Base-by-base conservation (phyloP, 2,888 invertebrate species). In the Bimastos eiseni region DNA sequence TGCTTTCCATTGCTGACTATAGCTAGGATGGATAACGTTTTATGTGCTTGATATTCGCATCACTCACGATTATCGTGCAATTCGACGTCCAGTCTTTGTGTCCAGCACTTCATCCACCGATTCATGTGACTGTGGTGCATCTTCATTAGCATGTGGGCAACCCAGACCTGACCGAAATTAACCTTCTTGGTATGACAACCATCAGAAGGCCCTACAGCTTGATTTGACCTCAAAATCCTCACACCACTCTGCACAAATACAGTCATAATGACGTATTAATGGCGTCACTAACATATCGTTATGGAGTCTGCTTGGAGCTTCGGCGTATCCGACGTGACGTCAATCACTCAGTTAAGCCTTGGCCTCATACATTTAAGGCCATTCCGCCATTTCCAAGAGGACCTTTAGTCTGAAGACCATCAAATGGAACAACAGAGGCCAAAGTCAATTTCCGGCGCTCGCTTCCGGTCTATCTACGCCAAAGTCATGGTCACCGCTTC, bases 111-210 rank as follows among this genome's bases (percentile, higher is more conserved):
- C 6, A n/a, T n/a, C 70, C n/a, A 70, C 30, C n/a, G 70, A 70
- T 70, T 70, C 11, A 70, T 6, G n/a, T 30, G 70, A 70, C 70
- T 70, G n/a, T n/a, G n/a, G 70, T 70, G 6, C n/a, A 70, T 6
- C 70, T 70, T 70, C 30, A 30, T 70, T n/a, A 70, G n/a, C 30
- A 8, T n/a, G 13, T 17, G 17, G 30, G 5, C 41, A n/a, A 70
- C n/a, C 70, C 70, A 30, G 70, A 6, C n/a, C 13, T 11, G 70
- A n/a, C 70, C n/a, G 70, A 30, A 70, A 8, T 70, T 70, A 70
- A 70, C 70, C 70, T 70, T 70, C 70, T n/a, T n/a, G 55, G 30
- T 70, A 70, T 70, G n/a, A 70, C 70, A n/a, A n/a, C 70, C 70
- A 70, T n/a, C 70, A n/a, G 70, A n/a, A n/a, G n/a, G n/a, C n/a